Evolutionary conservation across 1,140 invertebrate species (phyloP).

Genomic region (Hylaeus anthracinus): DNA sequence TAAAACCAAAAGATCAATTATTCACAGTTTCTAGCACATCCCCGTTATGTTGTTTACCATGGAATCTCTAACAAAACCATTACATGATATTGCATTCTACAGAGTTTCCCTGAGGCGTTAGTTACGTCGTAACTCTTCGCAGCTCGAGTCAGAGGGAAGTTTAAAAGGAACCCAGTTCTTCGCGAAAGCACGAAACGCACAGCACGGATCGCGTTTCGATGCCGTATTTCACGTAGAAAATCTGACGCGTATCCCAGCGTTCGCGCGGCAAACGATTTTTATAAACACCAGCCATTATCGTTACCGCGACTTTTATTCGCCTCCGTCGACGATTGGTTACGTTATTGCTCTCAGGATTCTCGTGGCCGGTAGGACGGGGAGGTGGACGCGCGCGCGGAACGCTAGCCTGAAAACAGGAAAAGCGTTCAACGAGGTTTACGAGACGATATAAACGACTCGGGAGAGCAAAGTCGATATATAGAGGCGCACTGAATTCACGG

Average conservation of each 20-base stretch:
- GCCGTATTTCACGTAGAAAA: background rate
- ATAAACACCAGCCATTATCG: background rate
- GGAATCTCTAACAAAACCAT: background rate
- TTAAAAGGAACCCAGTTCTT: background rate
- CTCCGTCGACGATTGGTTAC: too few species aligned
- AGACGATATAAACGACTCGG: constrained; percentile 46
- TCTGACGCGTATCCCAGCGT: background rate
- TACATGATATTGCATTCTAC: background rate
- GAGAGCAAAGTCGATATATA: constrained; percentile 30
- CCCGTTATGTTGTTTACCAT: background rate
- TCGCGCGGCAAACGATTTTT: background rate
- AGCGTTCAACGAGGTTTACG: constrained; percentile 38
- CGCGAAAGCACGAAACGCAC: background rate
- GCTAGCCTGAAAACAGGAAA: background rate
- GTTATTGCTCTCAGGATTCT: constrained; percentile 6
- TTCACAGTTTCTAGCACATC: background rate
- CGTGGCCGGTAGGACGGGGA: background rate
- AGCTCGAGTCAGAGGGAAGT: background rate
- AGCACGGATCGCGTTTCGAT: background rate
- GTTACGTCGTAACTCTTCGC: background rate
- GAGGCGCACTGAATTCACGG: constrained; percentile 30
- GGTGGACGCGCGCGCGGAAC: too few species aligned
- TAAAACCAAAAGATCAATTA: too few species aligned
- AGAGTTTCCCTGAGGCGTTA: background rate
- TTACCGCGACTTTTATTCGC: background rate